These are phyloP conservation scores for Lagria hirta DNA, from an alignment of 2,888 invertebrate genomes.

Conservation along the genomic window DNA sequence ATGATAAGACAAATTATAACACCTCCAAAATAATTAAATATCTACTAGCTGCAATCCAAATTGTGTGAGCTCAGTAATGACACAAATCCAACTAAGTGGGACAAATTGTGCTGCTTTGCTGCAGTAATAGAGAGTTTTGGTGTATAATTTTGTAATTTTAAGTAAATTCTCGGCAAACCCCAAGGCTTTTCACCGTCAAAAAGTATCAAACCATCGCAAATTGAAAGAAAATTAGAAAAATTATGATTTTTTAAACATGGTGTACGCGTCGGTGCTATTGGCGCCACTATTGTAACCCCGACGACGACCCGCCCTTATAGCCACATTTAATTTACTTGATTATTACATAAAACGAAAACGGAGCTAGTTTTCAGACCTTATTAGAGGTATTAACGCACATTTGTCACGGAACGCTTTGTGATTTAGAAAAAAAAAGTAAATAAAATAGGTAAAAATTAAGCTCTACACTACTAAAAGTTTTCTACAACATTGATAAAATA, in stretches of 20 bases:
- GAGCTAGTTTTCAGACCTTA: too few species aligned
- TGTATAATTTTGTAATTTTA: constrained; percentile 43
- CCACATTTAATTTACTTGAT: constrained; percentile 25
- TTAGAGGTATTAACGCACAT: constrained; percentile 16
- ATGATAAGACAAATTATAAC: too few species aligned
- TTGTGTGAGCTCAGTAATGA: constrained; percentile 37
- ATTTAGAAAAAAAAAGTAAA: too few species aligned
- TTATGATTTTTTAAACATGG: not conserved
- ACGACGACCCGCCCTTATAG: constrained; percentile 25
- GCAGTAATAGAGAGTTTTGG: constrained; percentile 25
- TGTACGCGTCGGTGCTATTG: constrained; percentile 20
- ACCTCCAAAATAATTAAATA: too few species aligned
- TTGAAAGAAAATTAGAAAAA: not conserved
- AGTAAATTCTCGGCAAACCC: too few species aligned
- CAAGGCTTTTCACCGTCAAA: too few species aligned
- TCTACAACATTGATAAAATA: too few species aligned
- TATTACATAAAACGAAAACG: constrained; percentile 21
- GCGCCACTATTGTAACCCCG: constrained; percentile 25
- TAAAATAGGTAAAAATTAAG: too few species aligned
- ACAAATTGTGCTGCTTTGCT: constrained; percentile 30
- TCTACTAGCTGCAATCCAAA: too few species aligned
- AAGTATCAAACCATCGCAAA: too few species aligned
- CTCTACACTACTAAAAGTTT: too few species aligned
- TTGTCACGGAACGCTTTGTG: constrained; percentile 24
- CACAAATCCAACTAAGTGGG: constrained; percentile 39